Base-by-base conservation (phyloP, 2,113 vertebrate genomes). In the Guaruba guarouba region DNA sequence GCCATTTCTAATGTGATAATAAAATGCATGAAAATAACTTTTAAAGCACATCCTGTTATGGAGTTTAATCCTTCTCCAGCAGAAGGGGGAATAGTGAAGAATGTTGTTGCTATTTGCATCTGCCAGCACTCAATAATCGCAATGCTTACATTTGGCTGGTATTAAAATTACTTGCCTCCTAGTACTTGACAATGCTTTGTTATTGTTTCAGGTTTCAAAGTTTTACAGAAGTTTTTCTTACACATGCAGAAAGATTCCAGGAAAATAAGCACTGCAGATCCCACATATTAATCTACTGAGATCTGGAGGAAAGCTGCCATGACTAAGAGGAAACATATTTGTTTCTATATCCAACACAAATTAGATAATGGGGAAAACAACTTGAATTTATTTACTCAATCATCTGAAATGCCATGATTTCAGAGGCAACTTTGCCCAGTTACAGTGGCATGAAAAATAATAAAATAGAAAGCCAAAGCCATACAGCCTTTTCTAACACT, bases 401-500 rank as follows among this genome's bases (percentile, higher is more conserved):
- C 51, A 16, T 89, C 29, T 69, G 33, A 54, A 57, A 37, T 28
- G 19, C 25, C 8, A 2, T 66, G 19, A 54, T 78, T 97, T 96
- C 91, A 86, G 39, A 75, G 18, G 49, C 16, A 87, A 74, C 9
- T 76, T 88, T 82, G 90, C 55, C 82, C 17, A 76, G 24, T 59
- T 64, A 24, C 27, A 78, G 55, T 52, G 54, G 20, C 24, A 28
- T 19, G 49, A 87, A 90, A 94, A 92, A 94, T 6, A 87, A 79
- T n/a, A 88, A 90, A 75, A 90, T 37, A 79, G 22, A 81, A 95
- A 97, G 35, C 75, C 80, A 78, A 84, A 25, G 18, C 35, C 29
- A 43, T 54, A 27, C 17, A 27, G 9, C 43, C 52, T 63, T 52
- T 41, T 67, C 86, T 61, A 90, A 88, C 10, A 23, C 29, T 28